Percentiles rank a stretch among this genome's conserved stretches.
Evolutionary conservation across 2,888 invertebrate genomes (phyloP).

Genomic region (Sthenelais limicola): DNA sequence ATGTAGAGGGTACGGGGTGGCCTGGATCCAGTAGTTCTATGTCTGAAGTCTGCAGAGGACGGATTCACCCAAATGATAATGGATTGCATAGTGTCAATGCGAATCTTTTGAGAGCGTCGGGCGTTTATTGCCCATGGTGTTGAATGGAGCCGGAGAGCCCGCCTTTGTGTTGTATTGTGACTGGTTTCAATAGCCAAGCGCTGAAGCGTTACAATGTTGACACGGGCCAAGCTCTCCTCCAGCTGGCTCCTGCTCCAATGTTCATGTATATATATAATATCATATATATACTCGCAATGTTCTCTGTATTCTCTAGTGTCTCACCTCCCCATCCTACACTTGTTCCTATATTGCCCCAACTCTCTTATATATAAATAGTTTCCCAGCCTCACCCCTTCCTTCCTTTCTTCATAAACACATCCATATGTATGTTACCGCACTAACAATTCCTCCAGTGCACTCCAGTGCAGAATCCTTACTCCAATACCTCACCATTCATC

Average conservation of each 20-base stretch:
- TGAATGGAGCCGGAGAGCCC: slow-evolving; percentile 1
- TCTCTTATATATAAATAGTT: not conserved
- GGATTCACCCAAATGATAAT: slow-evolving; percentile 34
- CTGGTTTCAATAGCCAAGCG: not conserved
- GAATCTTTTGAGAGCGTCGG: not conserved
- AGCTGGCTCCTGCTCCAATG: not conserved
- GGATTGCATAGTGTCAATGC: slow-evolving; percentile 29
- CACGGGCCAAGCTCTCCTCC: not conserved
- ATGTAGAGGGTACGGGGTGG: no score
- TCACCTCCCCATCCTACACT: not conserved
- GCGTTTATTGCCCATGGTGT: slow-evolving; percentile 31
- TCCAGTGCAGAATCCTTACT: no score
- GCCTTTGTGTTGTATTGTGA: slow-evolving; percentile 22
- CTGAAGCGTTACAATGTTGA: slow-evolving; percentile 23
- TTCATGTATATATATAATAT: not conserved
- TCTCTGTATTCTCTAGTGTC: not conserved
- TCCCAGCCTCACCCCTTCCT: not conserved
- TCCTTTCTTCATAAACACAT: no score
- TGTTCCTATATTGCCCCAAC: not conserved
- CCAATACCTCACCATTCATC: no score
- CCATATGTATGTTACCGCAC: no score
- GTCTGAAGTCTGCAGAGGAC: no score
- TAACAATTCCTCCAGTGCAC: no score
- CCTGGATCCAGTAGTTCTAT: no score
- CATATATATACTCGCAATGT: not conserved